Conservation (phyloP, 2,888 invertebrate species). For the Aleiodes leptofemur region DNA sequence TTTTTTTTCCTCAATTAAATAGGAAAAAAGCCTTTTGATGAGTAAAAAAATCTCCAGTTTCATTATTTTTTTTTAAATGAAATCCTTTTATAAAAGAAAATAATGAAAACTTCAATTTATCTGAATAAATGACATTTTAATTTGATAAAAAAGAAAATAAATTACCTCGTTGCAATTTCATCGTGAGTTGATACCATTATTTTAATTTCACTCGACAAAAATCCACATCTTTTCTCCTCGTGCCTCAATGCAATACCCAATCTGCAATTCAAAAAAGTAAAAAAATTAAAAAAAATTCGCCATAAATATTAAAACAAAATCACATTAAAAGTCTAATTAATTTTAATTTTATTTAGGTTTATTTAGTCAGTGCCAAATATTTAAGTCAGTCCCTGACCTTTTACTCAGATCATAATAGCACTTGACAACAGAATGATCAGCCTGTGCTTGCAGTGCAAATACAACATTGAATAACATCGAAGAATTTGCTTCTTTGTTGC, state of each 20-base stretch:
- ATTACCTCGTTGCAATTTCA: conserved; percentile 77
- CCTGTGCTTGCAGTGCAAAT: conserved; percentile 93
- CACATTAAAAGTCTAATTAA: neutral
- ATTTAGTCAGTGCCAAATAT: conserved; percentile 7
- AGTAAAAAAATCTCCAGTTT: too few species aligned
- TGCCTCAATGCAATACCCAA: conserved; percentile 91
- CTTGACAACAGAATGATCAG: conserved; percentile 93
- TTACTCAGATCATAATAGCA: conserved; percentile 96
- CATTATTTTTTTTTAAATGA: too few species aligned
- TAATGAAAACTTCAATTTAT: too few species aligned
- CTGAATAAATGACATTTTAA: neutral
- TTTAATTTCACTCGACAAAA: conserved; percentile 91
- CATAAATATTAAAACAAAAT: neutral
- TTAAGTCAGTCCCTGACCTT: conserved; percentile 68
- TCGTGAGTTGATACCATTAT: conserved; percentile 85
- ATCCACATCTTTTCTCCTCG: conserved; percentile 93
- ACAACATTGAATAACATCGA: conserved; percentile 90
- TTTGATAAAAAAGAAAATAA: conserved; percentile 28
- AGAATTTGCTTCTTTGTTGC: conserved; percentile 82
- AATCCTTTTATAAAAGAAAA: too few species aligned
- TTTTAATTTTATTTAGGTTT: conserved; percentile 8
- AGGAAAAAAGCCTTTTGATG: too few species aligned
- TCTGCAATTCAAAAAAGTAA: conserved; percentile 69
- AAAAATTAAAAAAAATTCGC: neutral
- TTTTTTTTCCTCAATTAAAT: neutral